These are phyloP conservation scores for Candoia aspera DNA, from an alignment of 2,113 vertebrate genomes.

Conservation along the genomic window DNA sequence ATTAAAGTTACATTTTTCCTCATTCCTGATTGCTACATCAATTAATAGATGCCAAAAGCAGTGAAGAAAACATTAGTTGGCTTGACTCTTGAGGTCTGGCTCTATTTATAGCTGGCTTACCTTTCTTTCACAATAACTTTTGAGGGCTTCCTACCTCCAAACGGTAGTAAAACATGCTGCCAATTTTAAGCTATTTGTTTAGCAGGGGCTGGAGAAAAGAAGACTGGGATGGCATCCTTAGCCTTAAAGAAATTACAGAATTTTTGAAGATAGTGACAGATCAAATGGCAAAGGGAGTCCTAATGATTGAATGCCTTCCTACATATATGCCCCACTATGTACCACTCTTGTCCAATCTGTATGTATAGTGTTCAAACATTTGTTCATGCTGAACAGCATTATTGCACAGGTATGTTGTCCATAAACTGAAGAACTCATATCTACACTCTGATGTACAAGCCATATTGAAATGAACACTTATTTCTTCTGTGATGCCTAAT, in stretches of 20 bases:
- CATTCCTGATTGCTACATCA: not conserved
- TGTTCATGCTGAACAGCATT: not conserved
- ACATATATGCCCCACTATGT: not conserved
- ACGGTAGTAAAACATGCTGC: not conserved
- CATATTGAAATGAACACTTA: not conserved
- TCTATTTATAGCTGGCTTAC: slow-evolving; percentile 1
- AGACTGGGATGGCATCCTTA: not conserved
- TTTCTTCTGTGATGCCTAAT: not conserved
- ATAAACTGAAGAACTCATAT: not conserved
- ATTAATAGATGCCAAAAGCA: not conserved
- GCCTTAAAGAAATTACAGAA: not conserved
- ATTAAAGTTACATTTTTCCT: not conserved
- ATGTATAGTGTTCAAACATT: not conserved
- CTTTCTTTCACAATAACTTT: not conserved
- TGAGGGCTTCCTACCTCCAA: not conserved
- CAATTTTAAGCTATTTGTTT: not conserved
- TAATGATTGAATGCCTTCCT: not conserved
- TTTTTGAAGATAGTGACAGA: not conserved
- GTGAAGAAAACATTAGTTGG: not conserved
- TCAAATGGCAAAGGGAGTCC: not conserved
- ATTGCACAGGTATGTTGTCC: not conserved
- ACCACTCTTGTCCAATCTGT: not conserved
- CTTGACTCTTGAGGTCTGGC: not conserved
- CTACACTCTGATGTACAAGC: not conserved
- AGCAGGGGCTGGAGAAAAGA: not conserved